These are phyloP conservation scores for Gila robusta DNA, from an alignment of 2,797 vertebrate genomes.

Conservation along the genomic window DNA sequence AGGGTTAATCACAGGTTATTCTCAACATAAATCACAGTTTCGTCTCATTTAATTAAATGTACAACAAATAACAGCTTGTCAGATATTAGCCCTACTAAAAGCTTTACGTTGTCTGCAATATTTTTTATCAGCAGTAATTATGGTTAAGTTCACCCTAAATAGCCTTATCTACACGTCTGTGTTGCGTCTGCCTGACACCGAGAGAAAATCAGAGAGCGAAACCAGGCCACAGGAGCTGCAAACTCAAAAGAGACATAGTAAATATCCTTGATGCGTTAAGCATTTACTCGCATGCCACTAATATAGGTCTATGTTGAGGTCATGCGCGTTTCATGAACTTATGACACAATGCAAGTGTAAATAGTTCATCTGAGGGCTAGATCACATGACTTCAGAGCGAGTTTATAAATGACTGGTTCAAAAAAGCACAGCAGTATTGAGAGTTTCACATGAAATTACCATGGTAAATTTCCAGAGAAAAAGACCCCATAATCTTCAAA, in stretches of 20 bases:
- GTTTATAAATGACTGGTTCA: not conserved
- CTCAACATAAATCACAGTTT: not conserved
- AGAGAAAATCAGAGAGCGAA: constrained; percentile 30
- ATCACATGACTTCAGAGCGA: not conserved
- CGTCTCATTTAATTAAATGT: not conserved
- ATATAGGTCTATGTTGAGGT: not conserved
- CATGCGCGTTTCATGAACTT: not conserved
- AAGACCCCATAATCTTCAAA: not conserved
- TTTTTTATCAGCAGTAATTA: constrained; percentile 35
- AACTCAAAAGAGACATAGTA: not conserved
- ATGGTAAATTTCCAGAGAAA: not conserved
- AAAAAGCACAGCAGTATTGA: not conserved
- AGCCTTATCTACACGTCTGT: constrained; percentile 51
- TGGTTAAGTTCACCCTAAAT: constrained; percentile 39
- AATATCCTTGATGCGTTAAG: not conserved
- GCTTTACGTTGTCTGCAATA: constrained; percentile 20
- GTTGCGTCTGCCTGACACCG: constrained; percentile 36
- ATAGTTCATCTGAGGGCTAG: constrained; percentile 7
- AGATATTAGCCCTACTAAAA: constrained; percentile 20
- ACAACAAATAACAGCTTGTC: constrained; percentile 16
- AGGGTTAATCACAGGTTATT: too few relatives aligned
- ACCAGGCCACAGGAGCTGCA: constrained; percentile 10
- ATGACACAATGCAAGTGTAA: constrained; percentile 10
- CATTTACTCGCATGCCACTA: not conserved
- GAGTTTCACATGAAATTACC: not conserved